phyloP scores from a whole-genome alignment of 2,797 vertebrate species.

The Hydrolagus colliei region DNA sequence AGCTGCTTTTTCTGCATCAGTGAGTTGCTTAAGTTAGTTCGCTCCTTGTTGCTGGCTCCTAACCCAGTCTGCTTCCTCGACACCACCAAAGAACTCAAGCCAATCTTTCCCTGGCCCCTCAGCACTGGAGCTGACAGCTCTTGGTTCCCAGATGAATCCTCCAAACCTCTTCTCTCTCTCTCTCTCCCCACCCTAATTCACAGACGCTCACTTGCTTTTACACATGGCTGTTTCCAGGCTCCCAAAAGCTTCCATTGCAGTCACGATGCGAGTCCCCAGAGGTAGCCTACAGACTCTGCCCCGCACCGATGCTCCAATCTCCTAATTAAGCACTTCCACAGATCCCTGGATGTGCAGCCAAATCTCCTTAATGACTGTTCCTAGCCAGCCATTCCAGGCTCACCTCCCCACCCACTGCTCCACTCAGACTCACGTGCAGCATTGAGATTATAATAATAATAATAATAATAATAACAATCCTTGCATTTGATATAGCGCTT shows the following conservation, averaged over 20 bases:
- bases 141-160: neutral
- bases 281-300: neutral
- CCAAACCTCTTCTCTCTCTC: neutral
- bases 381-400: neutral
- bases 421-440: neutral
- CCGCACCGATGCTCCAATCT: neutral
- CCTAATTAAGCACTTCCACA: too few relatives aligned
- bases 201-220: neutral
- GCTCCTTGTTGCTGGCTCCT: neutral
- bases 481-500: too few relatives aligned
- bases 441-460: too few relatives aligned
- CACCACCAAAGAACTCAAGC: neutral
- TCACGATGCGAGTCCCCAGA: neutral
- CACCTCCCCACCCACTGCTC: neutral
- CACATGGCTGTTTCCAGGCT: neutral
- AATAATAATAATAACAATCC: too few relatives aligned
- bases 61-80: neutral
- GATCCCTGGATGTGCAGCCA: neutral
- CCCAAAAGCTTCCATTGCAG: neutral
- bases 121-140: neutral
- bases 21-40: neutral
- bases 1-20: conserved; percentile 9
- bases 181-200: too few relatives aligned
- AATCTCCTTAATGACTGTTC: neutral
- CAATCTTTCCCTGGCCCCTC: neutral